Evolutionary conservation across 2,797 vertebrate species (phyloP).

Genomic region (Peromyscus aztecus): DNA sequence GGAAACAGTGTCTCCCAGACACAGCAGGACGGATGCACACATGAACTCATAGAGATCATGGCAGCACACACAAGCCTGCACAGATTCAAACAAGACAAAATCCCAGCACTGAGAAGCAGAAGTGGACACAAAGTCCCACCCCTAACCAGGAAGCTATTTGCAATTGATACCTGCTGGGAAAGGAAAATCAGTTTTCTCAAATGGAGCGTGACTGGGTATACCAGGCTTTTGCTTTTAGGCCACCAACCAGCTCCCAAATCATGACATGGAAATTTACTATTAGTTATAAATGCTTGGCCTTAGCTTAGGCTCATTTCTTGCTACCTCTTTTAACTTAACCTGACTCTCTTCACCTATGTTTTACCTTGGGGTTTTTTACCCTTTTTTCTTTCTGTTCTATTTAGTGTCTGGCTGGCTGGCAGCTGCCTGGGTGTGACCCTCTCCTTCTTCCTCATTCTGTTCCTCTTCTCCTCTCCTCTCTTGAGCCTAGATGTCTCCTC

Average conservation of each 20-base stretch:
- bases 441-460: no score
- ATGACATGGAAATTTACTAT: neutral
- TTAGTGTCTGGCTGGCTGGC: no score
- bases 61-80: neutral
- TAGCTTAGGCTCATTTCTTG: neutral
- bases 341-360: no score
- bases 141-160: neutral
- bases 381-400: no score
- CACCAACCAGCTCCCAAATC: neutral
- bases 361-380: no score
- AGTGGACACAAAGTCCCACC: neutral
- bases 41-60: no score
- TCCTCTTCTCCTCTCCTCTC: no score
- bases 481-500: no score
- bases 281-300: neutral
- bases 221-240: neutral
- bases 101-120: neutral
- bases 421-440: no score
- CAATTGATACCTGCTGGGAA: neutral
- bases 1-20: neutral
- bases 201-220: neutral
- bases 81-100: neutral
- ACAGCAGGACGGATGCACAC: neutral
- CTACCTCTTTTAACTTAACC: no score
- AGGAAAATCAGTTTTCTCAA: neutral